Evolutionary conservation across 2,888 invertebrate species (phyloP).

Genomic region (Hypomecis atomaria): DNA sequence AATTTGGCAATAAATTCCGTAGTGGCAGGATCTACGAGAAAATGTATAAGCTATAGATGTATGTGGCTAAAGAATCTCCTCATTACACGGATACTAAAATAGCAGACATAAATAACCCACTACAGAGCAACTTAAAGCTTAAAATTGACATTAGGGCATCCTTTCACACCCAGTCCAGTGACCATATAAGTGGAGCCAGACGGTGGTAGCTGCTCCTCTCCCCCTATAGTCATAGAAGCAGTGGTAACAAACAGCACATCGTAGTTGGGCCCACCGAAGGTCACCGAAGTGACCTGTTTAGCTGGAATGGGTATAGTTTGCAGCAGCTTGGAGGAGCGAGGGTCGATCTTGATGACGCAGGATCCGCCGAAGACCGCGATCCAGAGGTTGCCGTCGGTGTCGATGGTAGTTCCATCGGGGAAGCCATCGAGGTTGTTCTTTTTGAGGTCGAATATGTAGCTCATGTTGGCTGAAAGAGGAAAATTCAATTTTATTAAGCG

Average conservation of each 20-base stretch:
- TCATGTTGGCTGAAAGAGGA: conserved; percentile 82
- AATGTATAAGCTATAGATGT: too few relatives aligned
- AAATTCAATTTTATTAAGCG: too few relatives aligned
- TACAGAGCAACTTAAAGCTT: conserved; percentile 45
- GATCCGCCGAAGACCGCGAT: conserved; percentile 88
- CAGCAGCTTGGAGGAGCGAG: conserved; percentile 82
- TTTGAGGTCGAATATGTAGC: conserved; percentile 85
- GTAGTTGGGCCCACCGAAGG: conserved; percentile 89
- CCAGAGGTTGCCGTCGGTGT: conserved; percentile 90
- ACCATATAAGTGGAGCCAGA: conserved; percentile 86
- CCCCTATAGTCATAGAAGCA: conserved; percentile 72
- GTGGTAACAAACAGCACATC: conserved; percentile 88
- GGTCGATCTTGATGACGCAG: conserved; percentile 83
- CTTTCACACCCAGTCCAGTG: conserved; percentile 85
- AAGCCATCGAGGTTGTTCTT: conserved; percentile 67
- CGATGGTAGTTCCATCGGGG: conserved; percentile 91
- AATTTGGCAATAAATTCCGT: too few relatives aligned
- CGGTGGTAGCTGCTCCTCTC: conserved; percentile 68
- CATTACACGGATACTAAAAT: too few relatives aligned
- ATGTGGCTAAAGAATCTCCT: too few relatives aligned
- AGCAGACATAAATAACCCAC: too few relatives aligned
- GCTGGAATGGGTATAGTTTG: conserved; percentile 81
- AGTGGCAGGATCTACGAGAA: too few relatives aligned
- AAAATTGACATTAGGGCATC: conserved; percentile 67
- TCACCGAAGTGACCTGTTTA: conserved; percentile 88